These are phyloP conservation scores for Papilio aristodemus DNA, from an alignment of 1,140 invertebrate genomes.

Conservation along the genomic window DNA sequence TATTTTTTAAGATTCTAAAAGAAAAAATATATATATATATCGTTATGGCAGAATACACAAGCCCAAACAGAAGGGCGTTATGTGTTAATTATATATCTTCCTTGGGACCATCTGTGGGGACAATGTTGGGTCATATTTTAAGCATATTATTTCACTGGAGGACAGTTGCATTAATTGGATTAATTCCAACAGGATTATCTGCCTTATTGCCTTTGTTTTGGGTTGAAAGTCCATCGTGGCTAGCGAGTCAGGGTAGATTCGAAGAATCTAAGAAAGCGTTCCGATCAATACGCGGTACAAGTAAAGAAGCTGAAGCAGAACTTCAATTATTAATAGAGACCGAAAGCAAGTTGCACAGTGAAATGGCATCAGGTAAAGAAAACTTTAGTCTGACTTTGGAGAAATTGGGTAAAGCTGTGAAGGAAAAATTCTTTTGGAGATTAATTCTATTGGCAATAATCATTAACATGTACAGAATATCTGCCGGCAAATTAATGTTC, in stretches of 20 bases:
- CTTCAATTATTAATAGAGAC: conserved; percentile 25
- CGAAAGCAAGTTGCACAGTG: not conserved
- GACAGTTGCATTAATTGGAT: conserved; percentile 39
- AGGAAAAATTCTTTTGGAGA: conserved; percentile 36
- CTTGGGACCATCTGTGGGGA: conserved; percentile 29
- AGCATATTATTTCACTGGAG: conserved; percentile 40
- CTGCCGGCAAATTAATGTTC: conserved; percentile 33
- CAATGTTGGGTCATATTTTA: conserved; percentile 29
- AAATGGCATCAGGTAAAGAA: conserved; percentile 7
- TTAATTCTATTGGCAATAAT: not conserved
- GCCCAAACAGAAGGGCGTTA: conserved; percentile 11
- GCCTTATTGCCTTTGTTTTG: conserved; percentile 40
- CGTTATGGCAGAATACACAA: conserved; percentile 15
- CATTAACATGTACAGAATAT: conserved; percentile 29
- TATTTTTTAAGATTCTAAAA: too few relatives aligned
- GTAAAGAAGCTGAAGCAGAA: conserved; percentile 35
- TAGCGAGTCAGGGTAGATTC: conserved; percentile 35
- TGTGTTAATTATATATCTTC: conserved; percentile 35
- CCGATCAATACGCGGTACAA: conserved; percentile 12
- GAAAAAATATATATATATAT: too few relatives aligned
- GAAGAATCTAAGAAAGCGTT: conserved; percentile 38
- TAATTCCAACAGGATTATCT: conserved; percentile 40
- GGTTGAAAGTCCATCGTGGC: conserved; percentile 41
- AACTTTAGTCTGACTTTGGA: conserved; percentile 11
- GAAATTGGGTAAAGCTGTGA: conserved; percentile 16